Percentiles rank a stretch among this genome's conserved stretches.
Conservation (phyloP, 1,140 invertebrate genomes). For the Acromyrmex charruanus region DNA sequence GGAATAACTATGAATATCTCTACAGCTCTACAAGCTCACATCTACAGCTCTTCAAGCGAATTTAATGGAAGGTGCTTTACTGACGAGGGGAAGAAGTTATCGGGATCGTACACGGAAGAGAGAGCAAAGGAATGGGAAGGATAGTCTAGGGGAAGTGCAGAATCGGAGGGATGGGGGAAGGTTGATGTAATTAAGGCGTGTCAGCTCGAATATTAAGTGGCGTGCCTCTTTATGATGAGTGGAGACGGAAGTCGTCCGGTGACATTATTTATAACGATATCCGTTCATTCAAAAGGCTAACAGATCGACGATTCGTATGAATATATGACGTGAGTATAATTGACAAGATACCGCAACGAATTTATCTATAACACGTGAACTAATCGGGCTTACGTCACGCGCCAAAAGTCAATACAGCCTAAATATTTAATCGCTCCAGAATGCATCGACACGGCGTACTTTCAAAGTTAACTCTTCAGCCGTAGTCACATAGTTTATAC, state of each 20-base stretch:
- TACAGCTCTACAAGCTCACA: neutral
- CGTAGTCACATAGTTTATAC: neutral
- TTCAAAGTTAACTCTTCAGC: neutral
- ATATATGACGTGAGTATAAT: neutral
- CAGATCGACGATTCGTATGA: neutral
- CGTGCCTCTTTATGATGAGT: conserved; percentile 33
- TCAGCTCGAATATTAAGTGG: conserved; percentile 68
- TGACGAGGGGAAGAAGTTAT: neutral
- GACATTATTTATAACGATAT: conserved; percentile 67
- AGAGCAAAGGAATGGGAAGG: neutral
- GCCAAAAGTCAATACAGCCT: neutral
- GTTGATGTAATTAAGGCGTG: conserved; percentile 74
- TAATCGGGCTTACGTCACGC: neutral
- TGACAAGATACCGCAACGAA: neutral
- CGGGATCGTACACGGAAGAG: neutral
- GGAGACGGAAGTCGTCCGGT: conserved; percentile 63
- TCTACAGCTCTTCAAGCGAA: no score
- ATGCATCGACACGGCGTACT: neutral
- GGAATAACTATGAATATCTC: neutral
- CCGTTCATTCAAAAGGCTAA: conserved; percentile 16
- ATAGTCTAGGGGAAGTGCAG: neutral
- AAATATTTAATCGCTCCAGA: neutral
- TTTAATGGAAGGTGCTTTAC: conserved; percentile 7
- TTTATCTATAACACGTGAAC: neutral
- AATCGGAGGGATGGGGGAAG: conserved; percentile 56